Evolutionary conservation across 92 coral and sea anemone genomes (phyloP).

Genomic region (Zoanthus sansibaricus): DNA sequence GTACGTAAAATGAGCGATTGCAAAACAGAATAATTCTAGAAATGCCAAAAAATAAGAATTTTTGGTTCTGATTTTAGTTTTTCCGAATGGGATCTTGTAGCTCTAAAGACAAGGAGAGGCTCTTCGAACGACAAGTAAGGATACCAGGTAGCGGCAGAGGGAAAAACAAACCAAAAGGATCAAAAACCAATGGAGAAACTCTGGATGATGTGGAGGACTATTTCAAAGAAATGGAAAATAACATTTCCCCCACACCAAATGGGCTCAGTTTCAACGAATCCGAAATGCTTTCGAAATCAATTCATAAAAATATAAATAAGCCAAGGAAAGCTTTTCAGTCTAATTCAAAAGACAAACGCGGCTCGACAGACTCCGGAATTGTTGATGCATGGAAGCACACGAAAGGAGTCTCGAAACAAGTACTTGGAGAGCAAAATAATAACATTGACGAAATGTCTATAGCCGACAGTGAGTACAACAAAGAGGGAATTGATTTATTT

Average conservation of each 20-base stretch:
- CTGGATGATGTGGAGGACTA: slow-evolving; percentile 38
- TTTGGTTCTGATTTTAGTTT: background rate
- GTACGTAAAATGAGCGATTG: background rate
- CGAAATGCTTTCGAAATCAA: background rate
- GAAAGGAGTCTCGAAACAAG: slow-evolving; percentile 11
- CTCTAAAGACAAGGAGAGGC: slow-evolving; percentile 12
- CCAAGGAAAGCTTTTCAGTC: slow-evolving; percentile 34
- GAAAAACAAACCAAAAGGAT: background rate
- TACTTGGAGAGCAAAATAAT: background rate
- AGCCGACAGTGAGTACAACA: slow-evolving; percentile 69
- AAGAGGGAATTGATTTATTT: slow-evolving; percentile 72
- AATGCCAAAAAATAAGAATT: background rate
- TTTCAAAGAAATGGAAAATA: slow-evolving; percentile 1
- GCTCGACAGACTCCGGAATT: slow-evolving; percentile 48
- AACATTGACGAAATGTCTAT: background rate
- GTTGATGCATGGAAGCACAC: slow-evolving; percentile 64
- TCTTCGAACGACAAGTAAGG: background rate
- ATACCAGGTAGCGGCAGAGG: background rate
- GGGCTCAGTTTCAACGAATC: background rate
- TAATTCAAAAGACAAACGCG: slow-evolving; percentile 28
- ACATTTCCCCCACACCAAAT: slow-evolving; percentile 13
- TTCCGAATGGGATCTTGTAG: slow-evolving; percentile 40
- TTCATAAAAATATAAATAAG: slow-evolving; percentile 7
- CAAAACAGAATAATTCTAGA: too few species aligned
- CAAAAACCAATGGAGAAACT: background rate